Evolutionary conservation across 2,888 invertebrate species (phyloP).

Genomic region (Metacarcinus magister): DNA sequence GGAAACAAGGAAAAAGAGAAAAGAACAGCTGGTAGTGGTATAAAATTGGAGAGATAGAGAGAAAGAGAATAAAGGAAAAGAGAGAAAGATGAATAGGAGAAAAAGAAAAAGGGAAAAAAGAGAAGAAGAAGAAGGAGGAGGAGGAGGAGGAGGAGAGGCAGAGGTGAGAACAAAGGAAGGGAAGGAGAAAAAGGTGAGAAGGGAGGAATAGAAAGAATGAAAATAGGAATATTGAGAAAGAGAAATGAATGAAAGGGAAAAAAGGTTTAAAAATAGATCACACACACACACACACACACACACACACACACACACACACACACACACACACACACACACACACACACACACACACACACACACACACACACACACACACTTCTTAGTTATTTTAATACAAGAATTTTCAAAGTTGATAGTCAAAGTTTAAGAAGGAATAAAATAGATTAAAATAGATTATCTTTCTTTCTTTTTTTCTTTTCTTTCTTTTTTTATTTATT

Average conservation of each 20-base stretch:
- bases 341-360: conserved; percentile 54
- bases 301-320: conserved; percentile 38
- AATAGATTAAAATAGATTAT: too few species aligned
- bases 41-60: too few species aligned
- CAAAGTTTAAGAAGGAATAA: too few species aligned
- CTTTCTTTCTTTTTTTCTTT: background rate
- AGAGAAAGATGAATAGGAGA: conserved; percentile 28
- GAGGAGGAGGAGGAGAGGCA: background rate
- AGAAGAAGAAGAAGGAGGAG: too few species aligned
- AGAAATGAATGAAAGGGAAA: background rate
- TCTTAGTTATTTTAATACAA: too few species aligned
- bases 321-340: conserved; percentile 10
- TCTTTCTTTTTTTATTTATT: background rate
- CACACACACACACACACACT: background rate
- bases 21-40: too few species aligned
- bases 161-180: background rate
- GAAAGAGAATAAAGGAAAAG: background rate
- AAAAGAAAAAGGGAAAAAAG: background rate
- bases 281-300: background rate
- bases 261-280: background rate
- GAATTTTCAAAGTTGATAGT: too few species aligned
- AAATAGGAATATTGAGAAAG: background rate
- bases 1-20: too few species aligned
- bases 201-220: background rate
- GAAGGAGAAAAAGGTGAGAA: conserved; percentile 36